These are phyloP conservation scores for Choristoneura rosaceana DNA, from an alignment of 2,888 invertebrate species.

Conservation along the genomic window DNA sequence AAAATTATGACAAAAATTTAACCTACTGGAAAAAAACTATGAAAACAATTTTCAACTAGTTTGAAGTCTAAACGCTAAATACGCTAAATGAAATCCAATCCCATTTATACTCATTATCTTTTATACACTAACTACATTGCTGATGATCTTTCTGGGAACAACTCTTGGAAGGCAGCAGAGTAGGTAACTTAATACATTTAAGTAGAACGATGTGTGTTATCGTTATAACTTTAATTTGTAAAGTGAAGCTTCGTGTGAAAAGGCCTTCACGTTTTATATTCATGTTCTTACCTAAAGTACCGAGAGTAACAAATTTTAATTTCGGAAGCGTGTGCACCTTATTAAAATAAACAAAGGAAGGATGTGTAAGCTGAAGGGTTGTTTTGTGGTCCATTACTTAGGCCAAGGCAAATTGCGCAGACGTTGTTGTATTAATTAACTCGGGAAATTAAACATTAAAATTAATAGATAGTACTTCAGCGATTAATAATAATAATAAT, in stretches of 20 bases:
- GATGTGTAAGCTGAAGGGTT: constrained; percentile 5
- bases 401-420: neutral
- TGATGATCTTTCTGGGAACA: neutral
- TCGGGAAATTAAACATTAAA: too few relatives aligned
- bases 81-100: too few relatives aligned
- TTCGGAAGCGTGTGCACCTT: constrained; percentile 1
- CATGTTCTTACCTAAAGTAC: neutral
- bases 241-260: neutral
- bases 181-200: neutral
- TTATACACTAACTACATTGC: too few relatives aligned
- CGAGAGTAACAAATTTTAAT: constrained; percentile 5
- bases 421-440: neutral
- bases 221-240: neutral
- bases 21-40: too few relatives aligned
- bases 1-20: too few relatives aligned
- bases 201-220: neutral
- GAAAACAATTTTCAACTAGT: too few relatives aligned
- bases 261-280: neutral
- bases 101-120: too few relatives aligned
- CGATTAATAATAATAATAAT: too few relatives aligned
- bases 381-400: neutral
- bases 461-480: too few relatives aligned
- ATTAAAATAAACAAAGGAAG: constrained; percentile 17
- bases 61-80: too few relatives aligned
- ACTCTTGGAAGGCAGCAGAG: neutral